phyloP scores from a whole-genome alignment of 2,888 invertebrate genomes.

The Netelia melanura region DNA sequence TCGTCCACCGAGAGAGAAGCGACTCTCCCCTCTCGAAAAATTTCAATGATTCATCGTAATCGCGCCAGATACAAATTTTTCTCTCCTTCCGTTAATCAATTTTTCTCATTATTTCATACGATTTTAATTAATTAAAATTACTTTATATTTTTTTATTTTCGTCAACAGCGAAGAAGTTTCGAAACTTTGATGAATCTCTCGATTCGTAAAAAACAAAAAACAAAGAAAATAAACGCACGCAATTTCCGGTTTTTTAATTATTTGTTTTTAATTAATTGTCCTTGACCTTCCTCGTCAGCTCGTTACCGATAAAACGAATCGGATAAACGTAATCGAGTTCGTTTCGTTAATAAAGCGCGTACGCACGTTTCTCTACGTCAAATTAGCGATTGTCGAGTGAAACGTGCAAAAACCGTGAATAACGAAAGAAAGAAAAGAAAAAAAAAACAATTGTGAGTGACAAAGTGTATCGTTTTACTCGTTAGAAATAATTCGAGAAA shows the following conservation, averaged over 20 bases:
- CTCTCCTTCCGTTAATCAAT: neutral
- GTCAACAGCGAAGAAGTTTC: too few species aligned
- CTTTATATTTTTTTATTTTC: too few species aligned
- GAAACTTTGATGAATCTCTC: too few species aligned
- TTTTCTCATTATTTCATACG: too few species aligned
- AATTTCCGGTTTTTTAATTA: too few species aligned
- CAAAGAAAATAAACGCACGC: too few species aligned
- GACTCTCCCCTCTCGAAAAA: constrained; percentile 2
- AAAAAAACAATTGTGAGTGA: neutral
- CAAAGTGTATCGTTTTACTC: neutral
- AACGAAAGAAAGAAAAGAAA: neutral
- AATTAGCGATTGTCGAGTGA: constrained; percentile 22
- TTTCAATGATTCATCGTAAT: constrained; percentile 44
- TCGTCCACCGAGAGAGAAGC: too few species aligned
- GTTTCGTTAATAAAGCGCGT: neutral
- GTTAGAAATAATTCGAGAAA: too few species aligned
- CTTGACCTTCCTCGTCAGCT: constrained; percentile 55
- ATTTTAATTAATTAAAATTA: too few species aligned
- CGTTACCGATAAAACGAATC: constrained; percentile 55
- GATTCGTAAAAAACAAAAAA: too few species aligned
- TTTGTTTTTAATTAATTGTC: constrained; percentile 46
- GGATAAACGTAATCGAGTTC: constrained; percentile 56
- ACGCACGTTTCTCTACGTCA: neutral
- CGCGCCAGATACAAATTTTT: constrained; percentile 20
- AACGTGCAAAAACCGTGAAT: neutral